phyloP scores from a whole-genome alignment of 1,140 invertebrate genomes.

The Gonatopus flavifemur region DNA sequence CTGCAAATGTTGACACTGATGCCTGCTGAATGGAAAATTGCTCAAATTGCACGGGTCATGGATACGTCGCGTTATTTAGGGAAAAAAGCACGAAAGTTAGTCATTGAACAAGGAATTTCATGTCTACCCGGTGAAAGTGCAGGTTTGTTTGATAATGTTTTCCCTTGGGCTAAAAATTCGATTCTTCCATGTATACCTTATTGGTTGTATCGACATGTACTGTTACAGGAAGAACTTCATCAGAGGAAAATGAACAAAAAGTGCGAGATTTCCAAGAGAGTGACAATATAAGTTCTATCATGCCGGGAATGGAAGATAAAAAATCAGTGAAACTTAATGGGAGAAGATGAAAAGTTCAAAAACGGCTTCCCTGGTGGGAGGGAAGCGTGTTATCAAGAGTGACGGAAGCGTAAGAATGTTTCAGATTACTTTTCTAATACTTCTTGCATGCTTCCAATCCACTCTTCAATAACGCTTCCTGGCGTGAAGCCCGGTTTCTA shows the following conservation, averaged over 20 bases:
- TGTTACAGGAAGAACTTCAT: background rate
- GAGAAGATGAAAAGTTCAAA: conserved; percentile 4
- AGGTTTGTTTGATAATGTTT: background rate
- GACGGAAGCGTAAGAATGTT: too few species aligned
- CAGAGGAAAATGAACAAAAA: background rate
- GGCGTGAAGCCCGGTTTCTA: too few species aligned
- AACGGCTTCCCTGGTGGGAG: too few species aligned
- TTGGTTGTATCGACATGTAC: background rate
- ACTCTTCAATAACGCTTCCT: too few species aligned
- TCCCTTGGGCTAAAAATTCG: background rate
- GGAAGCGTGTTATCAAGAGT: too few species aligned
- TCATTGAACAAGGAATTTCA: background rate
- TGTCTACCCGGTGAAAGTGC: background rate
- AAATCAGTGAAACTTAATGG: conserved; percentile 5
- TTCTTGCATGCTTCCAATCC: too few species aligned
- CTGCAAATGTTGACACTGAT: background rate
- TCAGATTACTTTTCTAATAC: too few species aligned
- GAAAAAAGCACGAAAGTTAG: background rate
- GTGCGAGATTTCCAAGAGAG: background rate
- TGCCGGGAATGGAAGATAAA: conserved; percentile 14
- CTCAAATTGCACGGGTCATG: background rate
- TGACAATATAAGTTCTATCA: background rate
- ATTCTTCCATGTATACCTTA: background rate
- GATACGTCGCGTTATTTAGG: background rate
- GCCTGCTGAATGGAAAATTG: too few species aligned